Evolutionary conservation across 2,113 vertebrate species (phyloP).

Genomic region (Ictidomys tridecemlineatus): DNA sequence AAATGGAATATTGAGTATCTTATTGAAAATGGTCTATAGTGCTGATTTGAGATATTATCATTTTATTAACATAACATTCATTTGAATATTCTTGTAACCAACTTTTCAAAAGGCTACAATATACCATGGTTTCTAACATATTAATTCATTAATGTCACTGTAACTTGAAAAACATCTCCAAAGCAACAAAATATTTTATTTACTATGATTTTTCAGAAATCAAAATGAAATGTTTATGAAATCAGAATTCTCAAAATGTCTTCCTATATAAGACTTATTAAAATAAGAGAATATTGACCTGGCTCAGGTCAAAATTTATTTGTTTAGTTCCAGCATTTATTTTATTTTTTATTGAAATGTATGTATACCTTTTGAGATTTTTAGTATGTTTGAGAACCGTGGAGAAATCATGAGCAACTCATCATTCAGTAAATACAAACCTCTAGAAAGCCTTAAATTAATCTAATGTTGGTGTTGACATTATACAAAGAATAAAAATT

Average conservation of each 20-base stretch:
- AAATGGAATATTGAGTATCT: slow-evolving; percentile 59
- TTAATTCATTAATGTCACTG: neutral
- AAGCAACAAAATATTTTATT: neutral
- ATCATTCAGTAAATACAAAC: slow-evolving; percentile 24
- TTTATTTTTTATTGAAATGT: slow-evolving; percentile 42
- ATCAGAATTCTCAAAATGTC: neutral
- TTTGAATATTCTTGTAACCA: slow-evolving; percentile 30
- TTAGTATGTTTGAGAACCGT: neutral
- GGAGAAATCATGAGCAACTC: neutral
- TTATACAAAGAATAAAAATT: slow-evolving; percentile 20
- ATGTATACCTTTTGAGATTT: neutral
- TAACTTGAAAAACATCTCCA: slow-evolving; percentile 21
- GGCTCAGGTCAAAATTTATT: neutral
- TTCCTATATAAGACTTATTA: neutral
- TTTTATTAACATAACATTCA: neutral
- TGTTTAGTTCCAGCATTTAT: neutral
- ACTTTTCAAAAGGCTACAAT: neutral
- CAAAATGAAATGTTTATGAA: slow-evolving; percentile 21
- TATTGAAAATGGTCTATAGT: slow-evolving; percentile 70
- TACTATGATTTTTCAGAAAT: neutral
- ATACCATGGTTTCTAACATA: neutral
- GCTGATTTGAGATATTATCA: slow-evolving; percentile 19
- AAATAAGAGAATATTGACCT: neutral
- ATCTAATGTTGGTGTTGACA: neutral
- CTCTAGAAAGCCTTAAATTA: neutral